These are phyloP conservation scores for Epizoanthus rinbou DNA, from an alignment of 92 coral and sea anemone genomes.

Conservation along the genomic window DNA sequence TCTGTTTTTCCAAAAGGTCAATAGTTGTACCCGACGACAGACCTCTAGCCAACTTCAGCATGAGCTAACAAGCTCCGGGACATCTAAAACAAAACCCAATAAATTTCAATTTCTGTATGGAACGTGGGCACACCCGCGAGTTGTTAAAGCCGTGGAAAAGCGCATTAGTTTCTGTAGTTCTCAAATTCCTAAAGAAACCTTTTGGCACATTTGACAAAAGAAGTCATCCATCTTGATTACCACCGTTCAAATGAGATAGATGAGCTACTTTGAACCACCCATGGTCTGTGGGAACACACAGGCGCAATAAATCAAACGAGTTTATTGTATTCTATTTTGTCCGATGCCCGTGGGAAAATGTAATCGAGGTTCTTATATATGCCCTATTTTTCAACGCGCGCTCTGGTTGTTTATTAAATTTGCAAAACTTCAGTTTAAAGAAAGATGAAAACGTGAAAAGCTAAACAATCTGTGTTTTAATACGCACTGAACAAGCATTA, in stretches of 20 bases:
- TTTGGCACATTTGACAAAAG: slow-evolving; percentile 38
- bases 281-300: slow-evolving; percentile 29
- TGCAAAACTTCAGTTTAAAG: no score
- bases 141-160: no score
- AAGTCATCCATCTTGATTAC: slow-evolving; percentile 47
- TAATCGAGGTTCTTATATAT: not conserved
- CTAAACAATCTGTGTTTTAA: no score
- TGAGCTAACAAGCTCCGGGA: slow-evolving; percentile 31
- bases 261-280: slow-evolving; percentile 38
- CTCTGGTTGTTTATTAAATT: not conserved
- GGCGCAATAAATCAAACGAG: slow-evolving; percentile 35
- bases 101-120: no score
- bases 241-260: slow-evolving; percentile 23
- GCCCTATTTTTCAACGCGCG: not conserved
- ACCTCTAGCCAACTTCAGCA: slow-evolving; percentile 5
- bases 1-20: slow-evolving; percentile 44
- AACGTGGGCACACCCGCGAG: no score
- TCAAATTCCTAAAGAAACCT: slow-evolving; percentile 12
- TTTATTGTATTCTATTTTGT: slow-evolving; percentile 22
- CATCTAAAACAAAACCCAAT: not conserved
- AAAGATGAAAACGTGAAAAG: no score
- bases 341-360: slow-evolving; percentile 41
- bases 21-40: slow-evolving; percentile 34
- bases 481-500: no score
- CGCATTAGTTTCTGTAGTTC: not conserved